Evolutionary conservation across 1,140 invertebrate genomes (phyloP).

Genomic region (Dolichoris vasculosae): DNA sequence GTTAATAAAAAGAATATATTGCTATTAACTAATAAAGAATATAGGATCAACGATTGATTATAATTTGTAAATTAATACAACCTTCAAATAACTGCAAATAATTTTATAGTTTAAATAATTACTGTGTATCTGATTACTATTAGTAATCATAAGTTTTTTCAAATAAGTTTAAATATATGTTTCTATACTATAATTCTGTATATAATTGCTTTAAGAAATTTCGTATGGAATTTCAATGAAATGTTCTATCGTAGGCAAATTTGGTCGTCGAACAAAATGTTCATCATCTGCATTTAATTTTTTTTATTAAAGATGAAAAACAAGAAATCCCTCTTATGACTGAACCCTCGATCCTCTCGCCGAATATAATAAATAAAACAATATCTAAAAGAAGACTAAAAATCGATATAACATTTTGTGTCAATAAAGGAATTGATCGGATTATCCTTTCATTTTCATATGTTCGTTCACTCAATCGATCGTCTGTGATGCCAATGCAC

Average conservation of each 20-base stretch:
- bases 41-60: neutral
- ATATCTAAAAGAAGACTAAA: slow-evolving; percentile 26
- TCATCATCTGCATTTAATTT: slow-evolving; percentile 37
- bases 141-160: neutral
- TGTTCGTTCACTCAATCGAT: slow-evolving; percentile 18
- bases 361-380: slow-evolving; percentile 32
- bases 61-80: neutral
- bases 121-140: neutral
- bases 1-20: neutral
- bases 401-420: neutral
- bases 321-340: slow-evolving; percentile 22
- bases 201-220: slow-evolving; percentile 13
- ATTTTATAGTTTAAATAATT: neutral
- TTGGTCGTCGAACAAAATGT: neutral
- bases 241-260: slow-evolving; percentile 5
- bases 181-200: neutral
- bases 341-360: slow-evolving; percentile 21
- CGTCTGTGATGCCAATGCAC: slow-evolving; percentile 38
- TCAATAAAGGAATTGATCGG: slow-evolving; percentile 35
- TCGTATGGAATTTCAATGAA: slow-evolving; percentile 20
- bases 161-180: neutral
- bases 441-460: slow-evolving; percentile 17
- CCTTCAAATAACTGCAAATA: neutral
- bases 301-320: slow-evolving; percentile 3
- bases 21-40: neutral